A percentile compares a stretch with the other conserved stretches of the same genome.
phyloP scores from a whole-genome alignment of 2,797 vertebrate species.

The Manis javanica region DNA sequence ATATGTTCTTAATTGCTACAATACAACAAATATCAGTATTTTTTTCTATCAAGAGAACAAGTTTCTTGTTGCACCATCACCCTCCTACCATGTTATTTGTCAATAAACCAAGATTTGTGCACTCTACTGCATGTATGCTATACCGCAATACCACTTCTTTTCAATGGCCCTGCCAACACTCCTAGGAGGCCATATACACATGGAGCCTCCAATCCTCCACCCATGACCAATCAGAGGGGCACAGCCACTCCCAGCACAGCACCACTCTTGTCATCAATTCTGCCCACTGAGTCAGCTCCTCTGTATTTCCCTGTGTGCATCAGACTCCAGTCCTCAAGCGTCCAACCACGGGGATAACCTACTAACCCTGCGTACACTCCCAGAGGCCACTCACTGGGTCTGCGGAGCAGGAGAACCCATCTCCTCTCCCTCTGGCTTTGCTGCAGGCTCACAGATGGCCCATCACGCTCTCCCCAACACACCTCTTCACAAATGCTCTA shows the following conservation, averaged over 20 bases:
- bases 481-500: background rate
- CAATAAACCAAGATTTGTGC: background rate
- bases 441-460: background rate
- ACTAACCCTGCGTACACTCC: background rate
- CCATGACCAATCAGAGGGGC: background rate
- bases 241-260: background rate
- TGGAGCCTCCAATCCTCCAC: background rate
- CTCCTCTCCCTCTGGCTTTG: background rate
- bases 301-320: background rate
- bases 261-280: background rate
- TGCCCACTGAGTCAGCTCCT: background rate
- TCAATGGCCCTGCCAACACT: background rate
- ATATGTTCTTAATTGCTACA: background rate
- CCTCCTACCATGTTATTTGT: background rate
- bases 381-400: background rate
- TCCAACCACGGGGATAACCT: background rate
- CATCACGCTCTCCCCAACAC: background rate
- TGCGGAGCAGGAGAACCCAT: background rate
- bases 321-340: background rate
- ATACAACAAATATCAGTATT: background rate
- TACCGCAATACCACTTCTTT: background rate
- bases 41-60: constrained; percentile 14
- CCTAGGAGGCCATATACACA: background rate
- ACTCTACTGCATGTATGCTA: background rate
- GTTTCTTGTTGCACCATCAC: background rate